A percentile compares a stretch with the other conserved stretches of the same genome.
Conservation (phyloP, 2,888 invertebrate genomes). For the Cephus sareptanus region DNA sequence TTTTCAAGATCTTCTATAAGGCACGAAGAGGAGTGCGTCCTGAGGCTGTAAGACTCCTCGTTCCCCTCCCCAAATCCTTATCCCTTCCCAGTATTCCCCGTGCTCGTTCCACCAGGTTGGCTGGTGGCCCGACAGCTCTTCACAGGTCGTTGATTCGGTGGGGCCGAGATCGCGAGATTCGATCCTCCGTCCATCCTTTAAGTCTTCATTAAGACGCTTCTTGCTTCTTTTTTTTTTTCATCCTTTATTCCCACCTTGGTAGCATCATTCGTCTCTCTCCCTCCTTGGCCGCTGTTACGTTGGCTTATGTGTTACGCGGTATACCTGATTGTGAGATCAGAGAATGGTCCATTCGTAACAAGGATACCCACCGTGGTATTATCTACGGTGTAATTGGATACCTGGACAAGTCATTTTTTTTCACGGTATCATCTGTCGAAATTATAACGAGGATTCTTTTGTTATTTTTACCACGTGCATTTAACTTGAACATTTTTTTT, state of each 20-base stretch:
- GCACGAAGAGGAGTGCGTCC: not conserved
- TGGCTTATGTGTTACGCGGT: not conserved
- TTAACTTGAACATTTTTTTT: not conserved
- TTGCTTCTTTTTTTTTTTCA: not conserved
- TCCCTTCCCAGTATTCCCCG: not conserved
- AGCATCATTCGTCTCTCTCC: not conserved
- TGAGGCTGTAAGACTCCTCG: not conserved
- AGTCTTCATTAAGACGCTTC: conserved; percentile 39
- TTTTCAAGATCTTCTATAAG: not conserved
- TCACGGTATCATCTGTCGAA: not conserved
- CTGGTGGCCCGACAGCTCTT: conserved; percentile 5
- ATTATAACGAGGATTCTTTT: not conserved
- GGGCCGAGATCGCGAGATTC: conserved; percentile 3
- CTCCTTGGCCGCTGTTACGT: not conserved
- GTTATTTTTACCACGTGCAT: not conserved
- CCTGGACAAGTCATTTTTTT: not conserved
- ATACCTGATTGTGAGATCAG: conserved; percentile 6
- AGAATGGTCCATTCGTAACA: conserved; percentile 13
- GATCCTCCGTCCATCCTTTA: conserved; percentile 9
- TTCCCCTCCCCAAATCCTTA: not conserved
- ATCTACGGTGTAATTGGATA: not conserved
- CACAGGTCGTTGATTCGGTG: conserved; percentile 12
- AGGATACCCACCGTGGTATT: not conserved
- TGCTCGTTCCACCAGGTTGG: conserved; percentile 1
- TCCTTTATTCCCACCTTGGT: conserved; percentile 23